Conservation (phyloP, 2,888 invertebrate genomes). For the Chaetoderma sp. region DNA sequence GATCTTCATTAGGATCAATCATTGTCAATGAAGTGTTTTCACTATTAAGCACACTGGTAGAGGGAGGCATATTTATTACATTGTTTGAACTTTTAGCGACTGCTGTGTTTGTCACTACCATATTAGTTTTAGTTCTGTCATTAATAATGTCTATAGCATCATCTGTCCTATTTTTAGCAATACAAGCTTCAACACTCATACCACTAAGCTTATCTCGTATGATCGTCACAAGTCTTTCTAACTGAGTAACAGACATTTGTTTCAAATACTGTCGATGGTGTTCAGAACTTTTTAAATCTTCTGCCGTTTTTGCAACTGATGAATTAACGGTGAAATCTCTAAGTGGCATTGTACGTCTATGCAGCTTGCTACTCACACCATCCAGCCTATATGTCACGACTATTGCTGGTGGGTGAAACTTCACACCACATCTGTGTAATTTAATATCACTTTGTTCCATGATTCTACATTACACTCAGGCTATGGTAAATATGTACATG, state of each 20-base stretch:
- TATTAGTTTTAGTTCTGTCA: no score
- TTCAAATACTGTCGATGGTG: slow-evolving; percentile 68
- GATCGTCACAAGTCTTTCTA: slow-evolving; percentile 70
- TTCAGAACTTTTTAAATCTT: slow-evolving; percentile 62
- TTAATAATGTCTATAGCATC: slow-evolving; percentile 69
- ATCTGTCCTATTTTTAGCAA: slow-evolving; percentile 63
- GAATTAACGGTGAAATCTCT: slow-evolving; percentile 69
- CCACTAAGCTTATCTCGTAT: slow-evolving; percentile 70
- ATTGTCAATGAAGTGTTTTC: slow-evolving; percentile 47
- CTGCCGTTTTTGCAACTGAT: slow-evolving; percentile 60
- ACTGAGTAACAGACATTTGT: slow-evolving; percentile 64
- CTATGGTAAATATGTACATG: no score
- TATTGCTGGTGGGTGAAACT: slow-evolving; percentile 67
- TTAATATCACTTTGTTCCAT: no score
- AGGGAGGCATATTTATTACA: no score
- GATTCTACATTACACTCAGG: no score
- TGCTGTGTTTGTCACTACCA: no score
- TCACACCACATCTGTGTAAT: slow-evolving; percentile 65
- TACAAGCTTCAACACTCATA: slow-evolving; percentile 65
- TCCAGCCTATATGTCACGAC: slow-evolving; percentile 62
- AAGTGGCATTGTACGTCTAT: slow-evolving; percentile 71
- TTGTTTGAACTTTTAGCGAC: no score
- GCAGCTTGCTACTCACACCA: slow-evolving; percentile 53
- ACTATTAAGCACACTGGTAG: no score
- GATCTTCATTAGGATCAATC: slow-evolving; percentile 70